Base-by-base conservation (phyloP, 2,888 invertebrate genomes). In the Eutolmus rufibarbis region DNA sequence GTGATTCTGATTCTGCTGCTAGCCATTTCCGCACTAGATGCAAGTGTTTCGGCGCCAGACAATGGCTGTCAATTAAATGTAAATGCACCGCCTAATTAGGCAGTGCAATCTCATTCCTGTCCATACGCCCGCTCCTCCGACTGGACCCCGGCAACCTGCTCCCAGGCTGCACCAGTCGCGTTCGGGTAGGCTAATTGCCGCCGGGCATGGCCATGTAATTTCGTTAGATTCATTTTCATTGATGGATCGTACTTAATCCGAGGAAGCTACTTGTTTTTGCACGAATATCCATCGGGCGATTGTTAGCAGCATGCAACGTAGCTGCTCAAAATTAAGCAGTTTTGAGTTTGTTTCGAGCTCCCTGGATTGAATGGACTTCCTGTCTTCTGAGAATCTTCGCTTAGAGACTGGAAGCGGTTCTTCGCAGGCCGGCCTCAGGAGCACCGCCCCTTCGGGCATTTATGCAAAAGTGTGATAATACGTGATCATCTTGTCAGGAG, bases 241-340 rank as follows among this genome's bases (percentile, higher is more conserved):
- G 79, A 79, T 79, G 79, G 79, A 79, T 79, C 31, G 51, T 34
- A 79, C 51, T 79, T 79, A 79, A 79, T 79, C 51, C 51, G 79
- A 2, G 23, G 79, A 31, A 79, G 79, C 79, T 79, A 79, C 79
- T 79, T 79, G 79, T 79, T 79, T 79, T 79, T 79, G 79, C 79
- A 79, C 79, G 79, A 78, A 79, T 79, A 46, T 79, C 79, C 51
- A 79, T 46, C 14, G 79, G 46, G 12, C 31, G 79, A 79, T 79
- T 79, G 79, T 79, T 79, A 51, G 28, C 66, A 23, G 28, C 66
- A 66, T 66, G 66, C 66, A 66, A 66, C 66, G 23, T 9, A 23
- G 0, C 28, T 66, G 12, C 66, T 66, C 66, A 19, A 66, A 66
- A 66, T 66, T 66, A 28, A 66, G 66, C 66, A 8, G 66, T 66